Evolutionary conservation across 2,797 vertebrate genomes (phyloP).

Genomic region (Rhodeus uyekii): DNA sequence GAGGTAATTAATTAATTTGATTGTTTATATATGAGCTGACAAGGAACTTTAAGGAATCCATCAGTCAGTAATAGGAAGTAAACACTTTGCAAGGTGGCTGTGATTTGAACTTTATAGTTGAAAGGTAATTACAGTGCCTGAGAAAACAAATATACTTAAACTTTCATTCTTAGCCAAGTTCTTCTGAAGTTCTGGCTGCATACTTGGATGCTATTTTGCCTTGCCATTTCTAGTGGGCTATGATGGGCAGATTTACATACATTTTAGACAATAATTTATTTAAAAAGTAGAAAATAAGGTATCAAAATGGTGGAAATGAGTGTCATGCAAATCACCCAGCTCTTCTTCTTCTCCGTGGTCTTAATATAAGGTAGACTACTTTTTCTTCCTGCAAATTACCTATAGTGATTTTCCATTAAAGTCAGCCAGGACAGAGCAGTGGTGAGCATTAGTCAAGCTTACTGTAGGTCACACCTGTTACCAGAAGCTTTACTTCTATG

Average conservation of each 20-base stretch:
- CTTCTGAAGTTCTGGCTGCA: neutral
- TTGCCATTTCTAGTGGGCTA: neutral
- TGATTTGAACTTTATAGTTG: conserved; percentile 42
- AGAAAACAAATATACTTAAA: conserved; percentile 47
- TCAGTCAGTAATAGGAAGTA: conserved; percentile 63
- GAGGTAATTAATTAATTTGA: conserved; percentile 70
- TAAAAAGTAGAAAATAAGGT: conserved; percentile 5
- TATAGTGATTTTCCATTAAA: conserved; percentile 50
- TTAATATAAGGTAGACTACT: conserved; percentile 40
- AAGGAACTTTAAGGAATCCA: conserved; percentile 71
- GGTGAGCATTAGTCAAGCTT: conserved; percentile 56
- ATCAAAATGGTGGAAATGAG: conserved; percentile 14
- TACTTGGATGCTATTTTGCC: conserved; percentile 3
- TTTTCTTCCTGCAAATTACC: conserved; percentile 48
- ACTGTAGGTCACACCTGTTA: conserved; percentile 59
- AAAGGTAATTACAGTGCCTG: conserved; percentile 50
- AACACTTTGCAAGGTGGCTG: conserved; percentile 38
- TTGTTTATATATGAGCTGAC: conserved; percentile 70
- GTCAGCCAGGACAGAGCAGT: conserved; percentile 32
- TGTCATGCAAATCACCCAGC: conserved; percentile 16
- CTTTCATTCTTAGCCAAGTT: conserved; percentile 34
- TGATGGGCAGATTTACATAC: too few relatives aligned
- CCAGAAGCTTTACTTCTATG: conserved; percentile 56
- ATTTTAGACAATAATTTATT: too few relatives aligned
- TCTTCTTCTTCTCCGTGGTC: conserved; percentile 26